Percentiles rank a stretch among this genome's conserved stretches.
These are phyloP conservation scores for Chrysolina haemoptera DNA, from an alignment of 2,888 invertebrate species.

Conservation along the genomic window DNA sequence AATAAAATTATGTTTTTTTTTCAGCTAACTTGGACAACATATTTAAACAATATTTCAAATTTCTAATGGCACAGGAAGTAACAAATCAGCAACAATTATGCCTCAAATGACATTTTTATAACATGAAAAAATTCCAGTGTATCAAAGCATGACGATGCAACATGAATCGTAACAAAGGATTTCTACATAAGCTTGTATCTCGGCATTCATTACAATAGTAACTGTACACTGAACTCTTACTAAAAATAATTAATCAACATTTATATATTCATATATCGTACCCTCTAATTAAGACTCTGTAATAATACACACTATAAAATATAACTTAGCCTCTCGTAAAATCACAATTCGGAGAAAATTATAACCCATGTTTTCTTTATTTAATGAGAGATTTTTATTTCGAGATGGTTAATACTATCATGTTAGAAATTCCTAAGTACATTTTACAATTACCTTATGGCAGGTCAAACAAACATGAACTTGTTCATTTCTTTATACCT, in stretches of 20 bases:
- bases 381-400: slow-evolving; percentile 16
- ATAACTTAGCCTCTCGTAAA: slow-evolving; percentile 41
- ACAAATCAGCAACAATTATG: slow-evolving; percentile 8
- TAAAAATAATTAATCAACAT: slow-evolving; percentile 52
- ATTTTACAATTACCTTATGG: slow-evolving; percentile 39
- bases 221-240: slow-evolving; percentile 58
- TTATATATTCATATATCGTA: slow-evolving; percentile 48
- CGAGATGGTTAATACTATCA: slow-evolving; percentile 36
- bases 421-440: slow-evolving; percentile 49
- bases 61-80: slow-evolving; percentile 4
- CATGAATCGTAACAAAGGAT: slow-evolving; percentile 36
- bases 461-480: slow-evolving; percentile 34
- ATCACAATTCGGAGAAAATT: slow-evolving; percentile 38
- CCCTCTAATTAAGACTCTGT: slow-evolving; percentile 41
- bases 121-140: slow-evolving; percentile 10
- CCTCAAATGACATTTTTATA: slow-evolving; percentile 1
- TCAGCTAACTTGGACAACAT: background rate
- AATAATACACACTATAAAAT: slow-evolving; percentile 41
- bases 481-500: slow-evolving; percentile 14
- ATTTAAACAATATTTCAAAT: background rate
- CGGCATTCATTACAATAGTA: slow-evolving; percentile 49
- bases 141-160: slow-evolving; percentile 22
- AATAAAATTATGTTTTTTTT: background rate
- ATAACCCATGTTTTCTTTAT: slow-evolving; percentile 26
- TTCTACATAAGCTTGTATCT: slow-evolving; percentile 49